Percentiles rank a stretch among this genome's conserved stretches.
Conservation (phyloP, 2,797 vertebrate species). For the Poecile montanus region DNA sequence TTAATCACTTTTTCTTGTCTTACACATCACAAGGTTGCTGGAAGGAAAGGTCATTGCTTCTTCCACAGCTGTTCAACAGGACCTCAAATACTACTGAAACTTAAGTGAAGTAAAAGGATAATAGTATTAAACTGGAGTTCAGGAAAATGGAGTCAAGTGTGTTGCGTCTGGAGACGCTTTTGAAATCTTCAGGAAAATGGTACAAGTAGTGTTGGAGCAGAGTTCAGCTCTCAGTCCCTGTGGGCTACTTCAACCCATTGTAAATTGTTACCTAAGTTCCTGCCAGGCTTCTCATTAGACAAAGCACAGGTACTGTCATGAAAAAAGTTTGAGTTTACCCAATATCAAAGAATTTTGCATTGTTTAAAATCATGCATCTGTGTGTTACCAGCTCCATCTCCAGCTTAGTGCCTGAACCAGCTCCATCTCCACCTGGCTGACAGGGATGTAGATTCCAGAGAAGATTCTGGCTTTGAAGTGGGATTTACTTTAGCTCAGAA, state of each 20-base stretch:
- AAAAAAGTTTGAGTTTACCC: not conserved
- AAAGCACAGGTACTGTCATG: not conserved
- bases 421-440: not conserved
- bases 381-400: not conserved
- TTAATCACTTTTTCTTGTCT: not conserved
- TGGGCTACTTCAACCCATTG: fast-evolving
- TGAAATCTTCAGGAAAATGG: not conserved
- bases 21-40: not conserved
- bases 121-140: not conserved
- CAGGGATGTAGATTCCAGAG: not conserved
- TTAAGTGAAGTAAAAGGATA: not conserved
- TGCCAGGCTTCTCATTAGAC: not conserved
- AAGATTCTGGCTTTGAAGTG: not conserved
- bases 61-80: not conserved
- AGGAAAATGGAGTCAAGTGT: not conserved
- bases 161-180: not conserved
- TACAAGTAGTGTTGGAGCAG: not conserved
- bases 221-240: not conserved
- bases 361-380: not conserved
- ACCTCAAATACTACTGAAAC: not conserved
- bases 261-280: not conserved
- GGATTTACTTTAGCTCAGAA: not conserved
- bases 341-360: not conserved
- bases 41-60: not conserved
- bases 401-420: not conserved